Evolutionary conservation across 2,797 vertebrate species (phyloP), one percentile per base, ranked within the genome.

Genomic region (Brachyrhaphis roseni): DNA sequence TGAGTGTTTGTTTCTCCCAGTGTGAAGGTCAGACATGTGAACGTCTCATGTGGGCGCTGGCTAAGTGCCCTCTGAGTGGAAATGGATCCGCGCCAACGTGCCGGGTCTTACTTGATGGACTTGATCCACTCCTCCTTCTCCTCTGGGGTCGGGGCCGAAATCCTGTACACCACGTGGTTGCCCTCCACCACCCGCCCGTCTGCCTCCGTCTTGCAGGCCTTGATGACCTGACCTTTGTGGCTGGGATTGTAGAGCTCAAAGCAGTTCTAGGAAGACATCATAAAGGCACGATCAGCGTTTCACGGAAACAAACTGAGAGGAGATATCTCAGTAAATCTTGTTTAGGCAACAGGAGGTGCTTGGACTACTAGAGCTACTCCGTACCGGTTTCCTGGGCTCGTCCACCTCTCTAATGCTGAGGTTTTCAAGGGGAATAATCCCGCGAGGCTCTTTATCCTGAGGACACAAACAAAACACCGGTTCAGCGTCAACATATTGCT

Each of bases 61-160:
- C 88, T 94, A 92, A 94, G 92, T 93, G 90, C 84, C 90, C 88
- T 85, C 76, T 84, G 80, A 34, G 83, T 92, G 93, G 91, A 93
- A 94, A 93, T 87, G 90, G 93, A 94, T 92, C 89, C 82, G 28
- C 78, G 10, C 72, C 39, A 80, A 86, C 80, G 34, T 34, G 62
- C 18, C 36, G 45, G 68, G 72, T 84, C 94, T 95, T 94, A 99
- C 98, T 97, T 98, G 95, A 99, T 99, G 87, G 97, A 99, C 93
- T 99, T 99, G 94, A 99, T 99, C 98, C 98, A 99, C 92, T 99
- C 98, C 62, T 99, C 98, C 87, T 98, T 98, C 91, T 99, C 98
- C 87, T 99, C 98, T 0, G 96, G 97, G 34, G 98, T 98, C 2
- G 98, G 98, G 7, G 98, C 98, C 0, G 98, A 99, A 97, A 99